phyloP scores from a whole-genome alignment of 2,113 vertebrate species.

The Phocoena sinus region DNA sequence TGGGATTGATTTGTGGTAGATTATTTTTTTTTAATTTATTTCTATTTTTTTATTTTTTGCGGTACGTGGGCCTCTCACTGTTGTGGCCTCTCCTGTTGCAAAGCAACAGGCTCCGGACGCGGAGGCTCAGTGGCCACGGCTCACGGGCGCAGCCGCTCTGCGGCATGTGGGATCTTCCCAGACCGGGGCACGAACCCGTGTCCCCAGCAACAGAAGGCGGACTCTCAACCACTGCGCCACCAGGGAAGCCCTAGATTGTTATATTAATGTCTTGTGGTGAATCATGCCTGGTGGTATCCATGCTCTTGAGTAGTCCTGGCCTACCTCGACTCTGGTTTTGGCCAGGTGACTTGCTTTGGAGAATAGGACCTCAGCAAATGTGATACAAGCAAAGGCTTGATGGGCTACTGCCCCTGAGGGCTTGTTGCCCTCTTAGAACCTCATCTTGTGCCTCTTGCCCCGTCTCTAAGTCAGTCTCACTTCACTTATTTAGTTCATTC shows the following conservation, averaged over 20 bases:
- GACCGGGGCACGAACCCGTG: too few relatives aligned
- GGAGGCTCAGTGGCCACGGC: too few relatives aligned
- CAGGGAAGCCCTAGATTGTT: neutral
- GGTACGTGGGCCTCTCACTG: too few relatives aligned
- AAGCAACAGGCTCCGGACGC: too few relatives aligned
- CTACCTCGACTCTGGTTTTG: neutral
- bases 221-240: too few relatives aligned
- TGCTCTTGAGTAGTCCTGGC: neutral
- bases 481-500: neutral
- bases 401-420: neutral
- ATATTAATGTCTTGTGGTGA: neutral
- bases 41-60: too few relatives aligned
- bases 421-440: neutral
- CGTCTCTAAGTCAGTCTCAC: neutral
- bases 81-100: too few relatives aligned
- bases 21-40: too few relatives aligned
- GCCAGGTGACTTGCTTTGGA: neutral
- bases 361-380: neutral
- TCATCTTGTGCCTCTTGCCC: neutral
- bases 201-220: too few relatives aligned
- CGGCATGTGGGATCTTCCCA: too few relatives aligned
- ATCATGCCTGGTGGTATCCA: neutral
- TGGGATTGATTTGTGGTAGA: neutral
- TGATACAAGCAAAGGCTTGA: neutral
- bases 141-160: too few relatives aligned